A percentile compares a stretch with the other conserved stretches of the same genome.
phyloP scores from a whole-genome alignment of 2,113 vertebrate species.

The Anguilla rostrata region DNA sequence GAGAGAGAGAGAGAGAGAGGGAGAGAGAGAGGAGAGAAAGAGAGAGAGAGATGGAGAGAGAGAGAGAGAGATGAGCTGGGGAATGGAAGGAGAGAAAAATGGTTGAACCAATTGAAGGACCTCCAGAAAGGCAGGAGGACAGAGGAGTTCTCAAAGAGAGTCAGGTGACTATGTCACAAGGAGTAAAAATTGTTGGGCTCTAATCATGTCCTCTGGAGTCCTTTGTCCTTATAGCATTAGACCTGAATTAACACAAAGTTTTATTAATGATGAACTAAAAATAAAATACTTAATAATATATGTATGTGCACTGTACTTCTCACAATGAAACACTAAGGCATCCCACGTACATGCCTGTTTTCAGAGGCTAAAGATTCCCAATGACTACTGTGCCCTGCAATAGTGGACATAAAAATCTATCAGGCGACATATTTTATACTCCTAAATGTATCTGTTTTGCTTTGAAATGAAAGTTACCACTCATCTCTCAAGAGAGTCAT shows the following conservation, averaged over 20 bases:
- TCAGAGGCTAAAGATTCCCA: not conserved
- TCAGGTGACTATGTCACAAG: conserved; percentile 30
- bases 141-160: conserved; percentile 18
- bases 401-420: too few species aligned
- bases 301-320: not conserved
- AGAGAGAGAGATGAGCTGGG: not conserved
- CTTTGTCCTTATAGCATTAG: not conserved
- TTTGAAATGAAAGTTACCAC: not conserved
- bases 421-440: too few species aligned
- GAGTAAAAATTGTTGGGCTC: conserved; percentile 27
- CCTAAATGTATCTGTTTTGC: too few species aligned
- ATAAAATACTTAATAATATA: not conserved
- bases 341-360: not conserved
- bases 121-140: not conserved
- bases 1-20: too few species aligned
- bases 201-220: conserved; percentile 24
- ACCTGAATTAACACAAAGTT: not conserved
- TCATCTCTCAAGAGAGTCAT: not conserved
- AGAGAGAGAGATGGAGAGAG: too few species aligned
- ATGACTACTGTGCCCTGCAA: too few species aligned
- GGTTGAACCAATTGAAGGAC: too few species aligned
- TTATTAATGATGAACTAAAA: not conserved
- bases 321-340: not conserved
- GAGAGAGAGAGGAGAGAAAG: too few species aligned
- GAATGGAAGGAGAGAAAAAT: too few species aligned